Evolutionary conservation across 2,113 vertebrate species (phyloP), one percentile per base, ranked within the genome.

Genomic region (Poeciliopsis occidentalis): DNA sequence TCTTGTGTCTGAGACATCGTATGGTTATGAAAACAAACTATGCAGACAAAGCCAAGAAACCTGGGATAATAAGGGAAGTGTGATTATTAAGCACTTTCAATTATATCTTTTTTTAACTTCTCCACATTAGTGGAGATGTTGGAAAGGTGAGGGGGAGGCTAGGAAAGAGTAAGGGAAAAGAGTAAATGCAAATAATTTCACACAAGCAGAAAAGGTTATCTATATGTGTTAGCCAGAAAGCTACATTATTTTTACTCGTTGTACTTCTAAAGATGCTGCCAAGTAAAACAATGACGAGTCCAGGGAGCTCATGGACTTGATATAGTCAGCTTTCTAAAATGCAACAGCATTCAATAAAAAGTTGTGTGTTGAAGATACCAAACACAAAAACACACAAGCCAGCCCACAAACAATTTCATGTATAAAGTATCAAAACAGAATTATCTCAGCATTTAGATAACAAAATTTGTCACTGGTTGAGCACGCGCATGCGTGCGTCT

Each of bases 281-380:
- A 80, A 77, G 67, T 29, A 67, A 84, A 81, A 77, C 80, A 80
- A 67, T 37, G 41, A 64, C 3, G 34, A 78, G 54, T 64, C 74
- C 83, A 87, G 57, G 80, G 64, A 81, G 29, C 30, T 64, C 64
- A 60, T 22, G 11, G 27, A 68, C 24, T 79, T 79, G 64, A 72
- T 64, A 41, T 60, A 29, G 57, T 83, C 60, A 1, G 41, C 44
- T 72, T 4, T 54, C 51, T 64, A 57, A 86, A 61, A 74, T 26
- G 47, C 22, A 57, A 44, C 67, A 32, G 5, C 17, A 17, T 60
- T 73, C 2, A 30, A 30, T 24, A 13, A 37, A 51, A 74, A 62
- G 13, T 37, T 37, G 10, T 37, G 34, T 37, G 34, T 37, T 57
- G 51, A 17, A 57, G 10, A 57, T 24, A 24, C 22, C 51, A 24